phyloP scores from a whole-genome alignment of 2,113 vertebrate genomes.

The Gallinago paraguaiae region DNA sequence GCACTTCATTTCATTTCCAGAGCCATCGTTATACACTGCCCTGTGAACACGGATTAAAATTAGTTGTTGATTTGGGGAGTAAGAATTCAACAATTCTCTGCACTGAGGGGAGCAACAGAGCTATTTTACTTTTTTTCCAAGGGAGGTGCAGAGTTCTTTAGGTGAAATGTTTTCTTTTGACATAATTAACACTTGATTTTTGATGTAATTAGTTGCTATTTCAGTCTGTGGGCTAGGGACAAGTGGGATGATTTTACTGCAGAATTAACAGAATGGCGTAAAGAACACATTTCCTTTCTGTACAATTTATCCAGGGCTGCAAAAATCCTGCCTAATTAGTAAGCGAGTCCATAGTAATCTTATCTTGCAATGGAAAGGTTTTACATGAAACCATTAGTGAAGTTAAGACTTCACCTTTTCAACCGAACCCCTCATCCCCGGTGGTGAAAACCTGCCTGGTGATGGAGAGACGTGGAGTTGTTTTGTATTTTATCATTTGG shows the following conservation, averaged over 20 bases:
- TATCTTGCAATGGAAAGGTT: slow-evolving; percentile 39
- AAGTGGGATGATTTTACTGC: not conserved
- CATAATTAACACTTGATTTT: not conserved
- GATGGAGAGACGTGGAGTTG: not conserved
- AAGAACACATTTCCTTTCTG: slow-evolving; percentile 44
- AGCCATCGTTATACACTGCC: slow-evolving; percentile 26
- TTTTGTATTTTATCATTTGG: not conserved
- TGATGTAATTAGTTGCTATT: not conserved
- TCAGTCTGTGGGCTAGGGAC: not conserved
- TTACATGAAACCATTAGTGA: slow-evolving; percentile 27
- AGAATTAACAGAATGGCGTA: slow-evolving; percentile 5
- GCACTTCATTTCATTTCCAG: slow-evolving; percentile 58
- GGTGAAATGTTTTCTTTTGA: not conserved
- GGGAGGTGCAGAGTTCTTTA: not conserved
- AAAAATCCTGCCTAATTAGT: slow-evolving; percentile 66
- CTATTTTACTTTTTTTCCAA: not conserved
- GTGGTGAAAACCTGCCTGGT: not conserved
- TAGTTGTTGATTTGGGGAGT: not conserved
- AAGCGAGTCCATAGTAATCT: slow-evolving; percentile 41
- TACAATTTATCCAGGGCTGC: slow-evolving; percentile 49
- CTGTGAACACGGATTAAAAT: slow-evolving; percentile 5
- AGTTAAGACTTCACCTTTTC: slow-evolving; percentile 29
- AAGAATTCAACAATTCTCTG: not conserved
- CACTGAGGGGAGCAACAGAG: not conserved
- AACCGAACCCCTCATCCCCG: not conserved